Evolutionary conservation across 2,888 invertebrate genomes (phyloP), one percentile per base, ranked within the genome.

Genomic region (Mesodorylaimus sp.): DNA sequence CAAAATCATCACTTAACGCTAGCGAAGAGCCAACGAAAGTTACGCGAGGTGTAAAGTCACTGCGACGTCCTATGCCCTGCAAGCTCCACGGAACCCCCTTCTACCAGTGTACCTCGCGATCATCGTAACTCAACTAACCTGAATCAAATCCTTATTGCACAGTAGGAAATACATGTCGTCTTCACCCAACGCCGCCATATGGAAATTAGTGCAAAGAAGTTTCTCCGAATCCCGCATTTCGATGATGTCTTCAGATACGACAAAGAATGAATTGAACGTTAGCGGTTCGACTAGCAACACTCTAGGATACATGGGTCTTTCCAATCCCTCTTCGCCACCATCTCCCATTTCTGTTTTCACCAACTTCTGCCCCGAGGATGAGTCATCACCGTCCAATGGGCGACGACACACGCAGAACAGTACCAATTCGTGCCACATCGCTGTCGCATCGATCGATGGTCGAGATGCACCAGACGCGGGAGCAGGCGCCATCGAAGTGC

Each of bases 91-190:
- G n/a, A n/a, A n/a, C n/a, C n/a, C 32, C 10, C 10, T 32, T 32
- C 10, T 13, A 32, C 32, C 10, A 32, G 32, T 32, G 10, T 32
- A 13, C 32, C 10, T 10, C 10, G 16, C 16, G 10, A 13, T 32
- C 32, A 32, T 10, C 10, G 16, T 32, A 32, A 32, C 32, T 32
- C 10, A 32, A 32, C 32, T 32, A 32, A 57, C 60, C 48, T 58
- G 54, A n/a, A 65, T 58, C 42, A 64, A 50, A 29, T 61, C 57
- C 3, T 53, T 52, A 3, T 55, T 52, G 3, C 57, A 57, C 19
- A 60, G 32, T 32, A 64, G 50, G 42, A 62, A 63, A 51, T 60
- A 63, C 24, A 55, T 50, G 25, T 54, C 51, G 45, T 60, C 61
- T 2, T 51, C 51, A 5, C 60, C 58, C 23, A 61, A 24, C n/a